Base-by-base conservation (phyloP, 2,888 invertebrate genomes). In the Xylophagus ater region DNA sequence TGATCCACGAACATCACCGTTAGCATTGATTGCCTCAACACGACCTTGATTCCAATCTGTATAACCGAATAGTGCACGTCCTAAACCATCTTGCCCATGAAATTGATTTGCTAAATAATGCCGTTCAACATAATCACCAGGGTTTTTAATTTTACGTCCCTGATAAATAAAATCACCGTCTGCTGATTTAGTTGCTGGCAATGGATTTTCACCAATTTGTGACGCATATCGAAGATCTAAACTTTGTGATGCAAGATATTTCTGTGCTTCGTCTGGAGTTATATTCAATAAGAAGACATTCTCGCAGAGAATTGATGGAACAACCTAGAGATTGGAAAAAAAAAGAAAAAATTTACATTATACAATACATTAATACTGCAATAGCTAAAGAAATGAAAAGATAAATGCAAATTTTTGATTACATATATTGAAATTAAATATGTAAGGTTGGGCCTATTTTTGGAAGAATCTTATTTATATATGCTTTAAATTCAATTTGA, bases 21-120 rank as follows among this genome's bases (percentile, higher is more conserved):
- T 70, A 2, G 72, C 67, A 43, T 73, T 71, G 37, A 81, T 74
- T 55, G 75, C 74, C 60, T 84, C 83, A 28, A 78, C 73, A 57
- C 82, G 78, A 4, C 81, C 71, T 38, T 82, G 82, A 53, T 82
- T 76, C 31, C 81, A 81, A 4, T 78, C 75, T 42, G 74, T 68
- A 57, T 82, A 83, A 1, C 83, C 83, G 50, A 81, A 83, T 1
- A 73, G 70, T 52, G 78, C 81, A 12, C 76, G 75, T 2, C 83
- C 83, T 32, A 74, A 59, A n/a, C 75, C 75, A 45, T 75, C 74
- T 55, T 81, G 81, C 0, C 81, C 81, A 53, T 81, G 81, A 57
- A 72, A 81, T 52, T 81, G 81, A 42, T 73, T 69, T 0, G 80
- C 79, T 44, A 76, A 67, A 57, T 79, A 80, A 7, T 79, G 76